Base-by-base conservation (phyloP, 2,888 invertebrate species). In the Ecdyonurus torrentis region DNA sequence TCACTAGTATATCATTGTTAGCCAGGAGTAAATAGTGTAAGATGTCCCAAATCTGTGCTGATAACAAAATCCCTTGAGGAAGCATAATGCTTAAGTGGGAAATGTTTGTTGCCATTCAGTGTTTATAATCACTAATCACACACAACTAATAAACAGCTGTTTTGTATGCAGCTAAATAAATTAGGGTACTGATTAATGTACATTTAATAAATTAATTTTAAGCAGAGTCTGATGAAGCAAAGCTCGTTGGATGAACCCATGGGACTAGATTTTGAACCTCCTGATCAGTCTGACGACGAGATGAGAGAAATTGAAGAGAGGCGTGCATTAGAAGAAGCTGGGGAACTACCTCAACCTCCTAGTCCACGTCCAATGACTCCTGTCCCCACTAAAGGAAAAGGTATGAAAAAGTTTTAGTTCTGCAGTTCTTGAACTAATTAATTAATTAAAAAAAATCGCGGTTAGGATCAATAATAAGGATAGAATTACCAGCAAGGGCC, bases 141-240 rank as follows among this genome's bases (percentile, higher is more conserved):
- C n/a, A n/a, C n/a, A n/a, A n/a, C n/a, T n/a, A n/a, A n/a, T n/a
- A n/a, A n/a, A n/a, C n/a, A n/a, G n/a, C n/a, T 25, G 59, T 52
- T 50, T 64, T 59, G 20, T 24, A 60, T 60, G 52, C 22, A 53
- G 61, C 63, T 61, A n/a, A n/a, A n/a, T n/a, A n/a, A n/a, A n/a
- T n/a, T n/a, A n/a, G n/a, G n/a, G n/a, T n/a, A n/a, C n/a, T n/a
- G n/a, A n/a, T n/a, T n/a, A n/a, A n/a, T n/a, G n/a, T 19, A 2
- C 20, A 23, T 52, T 19, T 58, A 18, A 23, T 24, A 25, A 3
- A 60, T 15, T 50, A 50, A 58, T 24, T 58, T 66, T 64, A 68
- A 73, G 68, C 78, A 87, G 77, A 83, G 87, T 70, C 82, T 96
- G 68, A 90, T 91, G 78, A 96, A 96, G 74, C 96, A 97, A 79